phyloP scores from a whole-genome alignment of 2,797 vertebrate species.

The Coregonus ussuriensis region DNA sequence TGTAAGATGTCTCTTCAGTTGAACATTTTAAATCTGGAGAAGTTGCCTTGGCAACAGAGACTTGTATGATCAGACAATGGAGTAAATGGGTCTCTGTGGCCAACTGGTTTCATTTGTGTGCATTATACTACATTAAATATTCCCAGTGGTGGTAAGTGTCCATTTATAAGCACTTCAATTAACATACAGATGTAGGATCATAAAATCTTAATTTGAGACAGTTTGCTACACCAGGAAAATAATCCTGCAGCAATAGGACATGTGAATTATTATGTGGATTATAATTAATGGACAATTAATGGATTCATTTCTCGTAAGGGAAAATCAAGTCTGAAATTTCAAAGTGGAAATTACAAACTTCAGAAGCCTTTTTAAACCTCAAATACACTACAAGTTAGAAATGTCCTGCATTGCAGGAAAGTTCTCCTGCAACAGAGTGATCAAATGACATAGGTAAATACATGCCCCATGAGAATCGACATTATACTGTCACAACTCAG shows the following conservation, averaged over 20 bases:
- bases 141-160: conserved; percentile 14
- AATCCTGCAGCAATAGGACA: no score
- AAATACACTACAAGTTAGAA: no score
- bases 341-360: no score
- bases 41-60: conserved; percentile 59
- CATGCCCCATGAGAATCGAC: neutral
- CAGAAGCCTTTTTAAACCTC: no score
- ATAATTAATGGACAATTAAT: no score
- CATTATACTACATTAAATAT: conserved; percentile 7
- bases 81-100: conserved; percentile 39
- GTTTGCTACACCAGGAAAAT: no score
- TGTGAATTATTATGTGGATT: no score
- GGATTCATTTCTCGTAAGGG: no score
- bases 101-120: conserved; percentile 42
- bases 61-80: conserved; percentile 39
- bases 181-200: conserved; percentile 9
- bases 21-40: conserved; percentile 27
- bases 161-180: conserved; percentile 17
- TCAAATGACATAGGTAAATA: neutral
- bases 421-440: no score
- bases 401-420: no score
- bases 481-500: no score
- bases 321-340: no score
- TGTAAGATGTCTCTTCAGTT: conserved; percentile 8
- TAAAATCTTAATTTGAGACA: neutral